Percentiles rank a stretch among this genome's conserved stretches.
Conservation (phyloP, 2,797 vertebrate species). For the Fistularia commersonii region DNA sequence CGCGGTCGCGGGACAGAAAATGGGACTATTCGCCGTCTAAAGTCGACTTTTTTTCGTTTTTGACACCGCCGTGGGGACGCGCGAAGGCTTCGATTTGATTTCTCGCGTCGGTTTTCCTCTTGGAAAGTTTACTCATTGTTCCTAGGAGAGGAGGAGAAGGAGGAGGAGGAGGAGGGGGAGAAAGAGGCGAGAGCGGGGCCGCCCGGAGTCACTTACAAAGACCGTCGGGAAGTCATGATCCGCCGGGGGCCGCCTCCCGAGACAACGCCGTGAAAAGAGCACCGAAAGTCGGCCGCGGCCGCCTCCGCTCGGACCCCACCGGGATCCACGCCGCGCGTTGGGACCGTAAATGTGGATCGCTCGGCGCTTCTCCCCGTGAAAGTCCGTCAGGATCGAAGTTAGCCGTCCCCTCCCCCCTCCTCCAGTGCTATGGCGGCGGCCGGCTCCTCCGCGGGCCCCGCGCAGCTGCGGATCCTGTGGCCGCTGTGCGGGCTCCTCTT, state of each 20-base stretch:
- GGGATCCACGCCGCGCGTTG: not conserved
- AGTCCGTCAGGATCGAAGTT: constrained; percentile 69
- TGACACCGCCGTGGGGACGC: too few relatives aligned
- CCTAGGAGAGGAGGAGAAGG: too few relatives aligned
- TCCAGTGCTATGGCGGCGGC: constrained; percentile 70
- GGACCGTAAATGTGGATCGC: constrained; percentile 1
- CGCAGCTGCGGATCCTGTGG: constrained; percentile 60
- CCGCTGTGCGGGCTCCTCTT: constrained; percentile 60
- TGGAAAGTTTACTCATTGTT: constrained; percentile 1
- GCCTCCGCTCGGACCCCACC: not conserved
- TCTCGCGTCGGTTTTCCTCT: constrained; percentile 1
- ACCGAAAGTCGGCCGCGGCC: not conserved
- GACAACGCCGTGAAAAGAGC: constrained; percentile 37
- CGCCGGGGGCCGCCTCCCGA: constrained; percentile 48
- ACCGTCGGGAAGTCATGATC: constrained; percentile 73
- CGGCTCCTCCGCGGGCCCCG: constrained; percentile 61
- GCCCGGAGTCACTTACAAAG: constrained; percentile 72
- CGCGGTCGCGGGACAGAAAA: constrained; percentile 27
- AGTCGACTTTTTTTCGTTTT: not conserved
- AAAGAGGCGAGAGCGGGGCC: constrained; percentile 50
- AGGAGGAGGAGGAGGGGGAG: too few relatives aligned
- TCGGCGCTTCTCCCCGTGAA: constrained; percentile 51
- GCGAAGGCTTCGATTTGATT: too few relatives aligned
- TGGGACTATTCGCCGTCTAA: constrained; percentile 20
- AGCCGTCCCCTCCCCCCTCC: constrained; percentile 52